Conservation (phyloP, 2,113 vertebrate genomes). For the Anoura caudifer region DNA sequence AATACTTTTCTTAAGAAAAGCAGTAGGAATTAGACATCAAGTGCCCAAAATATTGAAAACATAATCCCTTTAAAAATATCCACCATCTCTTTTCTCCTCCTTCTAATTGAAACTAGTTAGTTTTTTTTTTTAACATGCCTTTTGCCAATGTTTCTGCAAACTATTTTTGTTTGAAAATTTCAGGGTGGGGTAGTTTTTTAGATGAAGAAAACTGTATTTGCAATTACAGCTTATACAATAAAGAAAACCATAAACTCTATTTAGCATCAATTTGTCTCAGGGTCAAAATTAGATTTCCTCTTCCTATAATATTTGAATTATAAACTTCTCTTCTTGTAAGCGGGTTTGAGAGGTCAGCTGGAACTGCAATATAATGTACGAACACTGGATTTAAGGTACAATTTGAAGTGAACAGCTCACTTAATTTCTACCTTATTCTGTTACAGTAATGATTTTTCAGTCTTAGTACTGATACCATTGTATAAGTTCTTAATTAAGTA, state of each 20-base stretch:
- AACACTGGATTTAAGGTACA: neutral
- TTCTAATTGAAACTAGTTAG: constrained; percentile 61
- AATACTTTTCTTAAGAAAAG: constrained; percentile 51
- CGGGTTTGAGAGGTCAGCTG: constrained; percentile 21
- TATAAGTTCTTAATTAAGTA: constrained; percentile 44
- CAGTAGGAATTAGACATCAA: constrained; percentile 42
- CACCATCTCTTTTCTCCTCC: constrained; percentile 36
- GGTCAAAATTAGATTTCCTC: constrained; percentile 74
- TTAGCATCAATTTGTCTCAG: constrained; percentile 64
- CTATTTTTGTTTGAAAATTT: constrained; percentile 78
- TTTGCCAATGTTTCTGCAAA: constrained; percentile 65
- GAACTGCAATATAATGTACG: neutral
- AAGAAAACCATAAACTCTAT: constrained; percentile 65
- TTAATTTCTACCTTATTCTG: constrained; percentile 56
- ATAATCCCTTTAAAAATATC: constrained; percentile 60
- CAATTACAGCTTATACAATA: constrained; percentile 70
- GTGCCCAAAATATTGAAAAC: constrained; percentile 61
- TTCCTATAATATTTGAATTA: constrained; percentile 55
- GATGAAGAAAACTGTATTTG: constrained; percentile 66
- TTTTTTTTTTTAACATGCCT: constrained; percentile 59
- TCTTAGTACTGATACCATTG: neutral
- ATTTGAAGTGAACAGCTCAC: constrained; percentile 34
- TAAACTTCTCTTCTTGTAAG: constrained; percentile 55
- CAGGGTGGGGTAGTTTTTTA: constrained; percentile 70
- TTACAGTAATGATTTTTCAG: constrained; percentile 9